Base-by-base conservation (phyloP, 1,140 invertebrate genomes). In the Aphaenogaster floridana region DNA sequence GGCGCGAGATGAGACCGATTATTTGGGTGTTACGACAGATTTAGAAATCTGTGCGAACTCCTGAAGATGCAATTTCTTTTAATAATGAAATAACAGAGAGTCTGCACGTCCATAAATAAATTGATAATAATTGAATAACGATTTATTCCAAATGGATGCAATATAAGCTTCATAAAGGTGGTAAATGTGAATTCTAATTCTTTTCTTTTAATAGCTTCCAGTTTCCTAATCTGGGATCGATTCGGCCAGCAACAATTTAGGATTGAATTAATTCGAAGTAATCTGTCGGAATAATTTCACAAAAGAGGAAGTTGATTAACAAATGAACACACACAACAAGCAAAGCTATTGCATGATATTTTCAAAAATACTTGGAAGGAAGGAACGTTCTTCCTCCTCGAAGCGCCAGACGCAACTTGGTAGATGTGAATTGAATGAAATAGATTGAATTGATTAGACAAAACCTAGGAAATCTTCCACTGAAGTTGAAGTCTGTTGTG, bases 1-100 rank as follows among this genome's bases (percentile, higher is more conserved):
- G 48, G 68, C 17, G 52, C 17, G 80, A 61, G 54, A 61, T 74
- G 80, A 74, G 80, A 84, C 61, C 34, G 69, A 69, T 84, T 74
- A 76, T 57, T 74, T n/a, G 17, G 50, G 39, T 42, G 21, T 57
- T 45, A 15, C 66, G 64, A 54, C 48, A 15, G 66, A 72, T 81
- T 63, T 61, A 63, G 80, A 36, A 76, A 84, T 63, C 42, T 21
- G 28, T n/a, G 21, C 39, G 8, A 61, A 57, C 54, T 21, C 21
- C 13, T 7, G 52, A 15, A 36, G 21, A 72, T 45, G 15, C 54
- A 74, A 50, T 61, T 36, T 34, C 45, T 76, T 28, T 81, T 57
- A 81, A 45, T 57, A 45, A 59, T n/a, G 52, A 71, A 69, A 69
- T 50, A 50, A 45, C 34, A 2, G 52, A 13, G 17, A 63, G 21